A percentile compares a stretch with the other conserved stretches of the same genome.
phyloP scores from a whole-genome alignment of 1,140 invertebrate genomes.

The Yoshiicerus persimilis region DNA sequence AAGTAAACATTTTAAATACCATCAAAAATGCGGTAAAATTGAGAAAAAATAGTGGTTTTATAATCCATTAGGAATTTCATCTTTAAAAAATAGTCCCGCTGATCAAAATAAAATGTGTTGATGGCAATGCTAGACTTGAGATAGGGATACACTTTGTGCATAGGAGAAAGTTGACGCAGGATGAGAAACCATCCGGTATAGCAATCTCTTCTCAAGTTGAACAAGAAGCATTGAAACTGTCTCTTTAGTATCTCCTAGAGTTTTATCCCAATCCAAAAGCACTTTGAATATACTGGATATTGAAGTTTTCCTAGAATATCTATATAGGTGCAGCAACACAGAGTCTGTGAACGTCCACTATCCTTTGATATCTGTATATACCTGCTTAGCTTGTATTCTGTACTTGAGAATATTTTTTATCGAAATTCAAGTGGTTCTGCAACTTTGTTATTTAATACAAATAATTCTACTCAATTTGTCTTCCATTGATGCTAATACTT shows the following conservation, averaged over 20 bases:
- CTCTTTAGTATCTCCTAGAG: neutral
- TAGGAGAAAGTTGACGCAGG: neutral
- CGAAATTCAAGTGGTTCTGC: slow-evolving; percentile 6
- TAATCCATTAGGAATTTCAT: too few species aligned
- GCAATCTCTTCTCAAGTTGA: neutral
- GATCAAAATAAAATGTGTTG: too few species aligned
- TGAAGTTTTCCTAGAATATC: neutral
- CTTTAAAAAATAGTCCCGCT: too few species aligned
- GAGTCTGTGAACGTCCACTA: too few species aligned
- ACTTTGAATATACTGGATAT: neutral
- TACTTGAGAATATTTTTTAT: neutral
- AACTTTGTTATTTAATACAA: slow-evolving; percentile 4
- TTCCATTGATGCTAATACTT: slow-evolving; percentile 5
- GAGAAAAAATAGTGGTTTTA: too few species aligned
- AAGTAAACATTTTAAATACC: too few species aligned
- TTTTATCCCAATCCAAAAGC: neutral
- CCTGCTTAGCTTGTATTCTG: neutral
- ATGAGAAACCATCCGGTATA: neutral
- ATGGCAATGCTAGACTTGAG: too few species aligned
- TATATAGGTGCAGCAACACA: neutral
- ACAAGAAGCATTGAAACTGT: neutral
- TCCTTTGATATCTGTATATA: too few species aligned
- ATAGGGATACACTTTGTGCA: too few species aligned
- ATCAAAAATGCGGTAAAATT: too few species aligned
- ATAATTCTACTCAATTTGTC: slow-evolving; percentile 21